Percentiles rank a stretch among this genome's conserved stretches.
Conservation (phyloP, 2,888 invertebrate genomes). For the Scaptomyza polygonia region DNA sequence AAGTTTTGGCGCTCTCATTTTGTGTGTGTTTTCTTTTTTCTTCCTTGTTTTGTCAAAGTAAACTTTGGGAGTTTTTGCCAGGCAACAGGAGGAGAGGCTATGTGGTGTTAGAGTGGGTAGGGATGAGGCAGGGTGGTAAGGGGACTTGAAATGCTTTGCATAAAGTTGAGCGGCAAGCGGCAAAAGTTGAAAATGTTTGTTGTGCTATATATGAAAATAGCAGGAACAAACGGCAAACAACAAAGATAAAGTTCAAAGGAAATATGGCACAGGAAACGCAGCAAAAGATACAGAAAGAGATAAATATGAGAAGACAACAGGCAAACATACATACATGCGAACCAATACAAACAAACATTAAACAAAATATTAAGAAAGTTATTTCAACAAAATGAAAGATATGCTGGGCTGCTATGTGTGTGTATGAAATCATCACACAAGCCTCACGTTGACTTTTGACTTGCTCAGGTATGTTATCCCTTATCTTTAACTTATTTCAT, state of each 20-base stretch:
- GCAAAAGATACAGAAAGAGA: constrained; percentile 51
- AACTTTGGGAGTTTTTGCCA: constrained; percentile 7
- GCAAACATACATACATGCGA: constrained; percentile 11
- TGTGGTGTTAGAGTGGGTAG: background rate
- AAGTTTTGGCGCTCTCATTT: constrained; percentile 65
- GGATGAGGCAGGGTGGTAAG: background rate
- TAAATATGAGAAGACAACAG: constrained; percentile 33
- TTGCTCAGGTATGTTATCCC: constrained; percentile 51
- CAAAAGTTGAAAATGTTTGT: constrained; percentile 67
- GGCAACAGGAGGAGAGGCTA: background rate
- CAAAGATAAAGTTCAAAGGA: constrained; percentile 74
- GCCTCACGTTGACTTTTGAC: constrained; percentile 23
- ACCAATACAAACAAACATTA: constrained; percentile 27
- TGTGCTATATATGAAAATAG: constrained; percentile 53
- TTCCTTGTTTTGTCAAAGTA: constrained; percentile 11
- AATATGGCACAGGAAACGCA: constrained; percentile 69
- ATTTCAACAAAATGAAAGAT: constrained; percentile 66
- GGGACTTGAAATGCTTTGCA: constrained; percentile 62
- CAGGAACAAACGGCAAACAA: constrained; percentile 65
- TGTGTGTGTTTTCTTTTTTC: constrained; percentile 1
- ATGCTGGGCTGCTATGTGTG: constrained; percentile 16
- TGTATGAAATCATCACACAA: constrained; percentile 24
- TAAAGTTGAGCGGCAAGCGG: constrained; percentile 61
- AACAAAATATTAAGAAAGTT: constrained; percentile 75
- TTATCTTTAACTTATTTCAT: constrained; percentile 26